Conservation (phyloP, 2,888 invertebrate genomes). For the Prosopocoilus inquinatus region DNA sequence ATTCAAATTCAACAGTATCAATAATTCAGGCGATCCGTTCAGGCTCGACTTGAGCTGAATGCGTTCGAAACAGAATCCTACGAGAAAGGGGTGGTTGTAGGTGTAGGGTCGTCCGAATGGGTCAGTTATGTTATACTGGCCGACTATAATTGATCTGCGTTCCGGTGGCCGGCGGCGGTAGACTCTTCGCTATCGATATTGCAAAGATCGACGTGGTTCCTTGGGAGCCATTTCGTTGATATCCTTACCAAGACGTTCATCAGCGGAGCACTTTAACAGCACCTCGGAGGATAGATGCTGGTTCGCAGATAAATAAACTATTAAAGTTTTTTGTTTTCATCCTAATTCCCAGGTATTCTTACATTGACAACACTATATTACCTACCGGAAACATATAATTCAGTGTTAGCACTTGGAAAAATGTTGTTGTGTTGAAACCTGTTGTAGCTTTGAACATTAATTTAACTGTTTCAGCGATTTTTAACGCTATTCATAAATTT, state of each 20-base stretch:
- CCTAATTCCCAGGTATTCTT: not conserved
- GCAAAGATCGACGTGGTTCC: conserved; percentile 35
- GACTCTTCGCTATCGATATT: conserved; percentile 2
- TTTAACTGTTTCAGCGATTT: too few species aligned
- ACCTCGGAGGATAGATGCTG: conserved; percentile 36
- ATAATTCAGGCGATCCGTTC: too few species aligned
- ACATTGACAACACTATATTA: too few species aligned
- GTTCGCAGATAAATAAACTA: conserved; percentile 6
- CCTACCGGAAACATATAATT: too few species aligned
- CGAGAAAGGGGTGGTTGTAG: too few species aligned
- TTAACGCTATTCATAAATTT: too few species aligned
- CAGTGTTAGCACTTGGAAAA: too few species aligned
- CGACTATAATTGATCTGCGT: conserved; percentile 27
- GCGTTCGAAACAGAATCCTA: too few species aligned
- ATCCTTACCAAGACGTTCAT: conserved; percentile 45
- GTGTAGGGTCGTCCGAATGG: conserved; percentile 1
- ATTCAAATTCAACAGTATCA: too few species aligned
- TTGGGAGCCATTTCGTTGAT: conserved; percentile 47
- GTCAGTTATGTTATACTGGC: conserved; percentile 22
- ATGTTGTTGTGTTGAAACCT: too few species aligned
- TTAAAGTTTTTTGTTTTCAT: not conserved
- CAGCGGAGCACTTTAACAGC: conserved; percentile 44
- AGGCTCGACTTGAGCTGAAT: too few species aligned
- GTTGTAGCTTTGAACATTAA: too few species aligned
- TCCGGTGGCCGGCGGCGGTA: conserved; percentile 17